Conservation (phyloP, 92 coral and sea anemone genomes). For the Zoanthus sansibaricus region DNA sequence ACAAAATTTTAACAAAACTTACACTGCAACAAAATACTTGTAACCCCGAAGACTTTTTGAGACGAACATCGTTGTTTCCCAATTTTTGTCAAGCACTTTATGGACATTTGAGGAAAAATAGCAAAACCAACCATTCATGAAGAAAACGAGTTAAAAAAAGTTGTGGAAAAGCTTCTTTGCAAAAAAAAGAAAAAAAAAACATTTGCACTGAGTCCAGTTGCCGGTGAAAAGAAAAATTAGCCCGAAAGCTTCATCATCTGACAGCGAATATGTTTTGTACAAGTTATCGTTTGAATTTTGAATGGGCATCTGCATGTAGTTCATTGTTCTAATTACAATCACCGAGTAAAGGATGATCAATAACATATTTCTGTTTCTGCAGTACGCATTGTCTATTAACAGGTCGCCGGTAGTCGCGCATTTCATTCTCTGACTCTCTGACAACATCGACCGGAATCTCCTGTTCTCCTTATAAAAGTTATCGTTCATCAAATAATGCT, state of each 20-base stretch:
- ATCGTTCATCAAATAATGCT: neutral
- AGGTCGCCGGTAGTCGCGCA: neutral
- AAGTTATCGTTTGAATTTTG: neutral
- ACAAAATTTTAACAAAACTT: no score
- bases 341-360: neutral
- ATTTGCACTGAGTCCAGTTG: neutral
- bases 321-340: neutral
- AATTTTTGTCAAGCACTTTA: no score
- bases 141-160: no score
- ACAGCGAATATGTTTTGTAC: no score
- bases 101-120: no score
- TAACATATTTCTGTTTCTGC: neutral
- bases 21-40: no score
- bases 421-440: neutral
- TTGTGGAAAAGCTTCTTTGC: no score
- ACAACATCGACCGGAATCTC: neutral
- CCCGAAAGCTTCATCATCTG: neutral
- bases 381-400: neutral
- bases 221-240: neutral
- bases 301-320: neutral
- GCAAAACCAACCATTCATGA: no score
- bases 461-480: neutral
- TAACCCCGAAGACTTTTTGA: no score
- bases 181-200: neutral
- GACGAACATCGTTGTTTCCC: no score